Conservation (phyloP, 2,888 invertebrate genomes). For the Oeneis ivallda region DNA sequence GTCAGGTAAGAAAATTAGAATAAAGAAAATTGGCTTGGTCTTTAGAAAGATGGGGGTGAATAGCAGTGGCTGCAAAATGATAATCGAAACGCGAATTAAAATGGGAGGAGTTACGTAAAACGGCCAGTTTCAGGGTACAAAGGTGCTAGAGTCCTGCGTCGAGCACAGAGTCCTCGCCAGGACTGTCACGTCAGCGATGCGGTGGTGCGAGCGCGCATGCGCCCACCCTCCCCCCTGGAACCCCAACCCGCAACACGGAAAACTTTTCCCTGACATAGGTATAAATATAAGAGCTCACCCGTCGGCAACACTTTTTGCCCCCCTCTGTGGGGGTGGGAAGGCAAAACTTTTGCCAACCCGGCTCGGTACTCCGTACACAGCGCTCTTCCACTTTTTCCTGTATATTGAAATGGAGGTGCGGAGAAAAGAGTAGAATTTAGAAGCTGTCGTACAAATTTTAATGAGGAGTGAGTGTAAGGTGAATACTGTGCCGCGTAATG, state of each 20-base stretch:
- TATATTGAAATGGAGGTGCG: slow-evolving; percentile 81
- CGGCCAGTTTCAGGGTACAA: slow-evolving; percentile 41
- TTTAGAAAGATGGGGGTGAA: not conserved
- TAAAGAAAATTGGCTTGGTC: too few relatives aligned
- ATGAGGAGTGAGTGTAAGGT: slow-evolving; percentile 75
- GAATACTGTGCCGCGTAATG: slow-evolving; percentile 63
- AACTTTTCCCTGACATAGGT: slow-evolving; percentile 81
- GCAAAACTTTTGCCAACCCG: slow-evolving; percentile 78
- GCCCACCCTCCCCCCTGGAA: slow-evolving; percentile 57
- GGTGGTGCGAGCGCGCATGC: slow-evolving; percentile 67
- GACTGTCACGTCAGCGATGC: slow-evolving; percentile 74
- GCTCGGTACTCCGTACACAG: slow-evolving; percentile 77
- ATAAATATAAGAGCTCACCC: slow-evolving; percentile 74
- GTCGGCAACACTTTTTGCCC: slow-evolving; percentile 81
- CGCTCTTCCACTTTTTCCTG: slow-evolving; percentile 82
- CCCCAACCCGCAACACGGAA: slow-evolving; percentile 79
- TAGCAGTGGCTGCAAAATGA: not conserved
- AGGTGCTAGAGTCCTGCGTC: slow-evolving; percentile 51
- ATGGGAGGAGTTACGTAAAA: slow-evolving; percentile 54
- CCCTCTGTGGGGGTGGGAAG: slow-evolving; percentile 67
- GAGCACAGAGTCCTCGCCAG: slow-evolving; percentile 60
- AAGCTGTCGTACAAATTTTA: slow-evolving; percentile 80
- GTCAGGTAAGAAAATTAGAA: not conserved
- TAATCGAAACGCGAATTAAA: not conserved
- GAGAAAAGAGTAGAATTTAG: slow-evolving; percentile 82